A percentile compares a stretch with the other conserved stretches of the same genome.
phyloP scores from a whole-genome alignment of 2,797 vertebrate genomes.

The Craterocephalus amniculus region DNA sequence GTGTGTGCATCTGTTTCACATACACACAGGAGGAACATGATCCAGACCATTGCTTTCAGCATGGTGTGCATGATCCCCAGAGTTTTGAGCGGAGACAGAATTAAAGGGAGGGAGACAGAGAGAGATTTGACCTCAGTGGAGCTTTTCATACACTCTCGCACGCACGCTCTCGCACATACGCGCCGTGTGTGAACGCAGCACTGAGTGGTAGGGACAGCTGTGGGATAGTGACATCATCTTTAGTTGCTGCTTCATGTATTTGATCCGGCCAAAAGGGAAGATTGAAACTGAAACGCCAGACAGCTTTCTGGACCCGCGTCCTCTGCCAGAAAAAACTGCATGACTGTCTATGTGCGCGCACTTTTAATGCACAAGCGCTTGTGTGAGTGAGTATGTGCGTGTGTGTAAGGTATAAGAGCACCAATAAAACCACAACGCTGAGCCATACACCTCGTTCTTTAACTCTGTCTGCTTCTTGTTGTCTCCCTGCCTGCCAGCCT shows the following conservation, averaged over 20 bases:
- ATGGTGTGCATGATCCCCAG: conserved; percentile 55
- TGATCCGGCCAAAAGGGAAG: conserved; percentile 67
- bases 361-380: not conserved
- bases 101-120: conserved; percentile 52
- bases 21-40: conserved; percentile 64
- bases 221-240: conserved; percentile 77
- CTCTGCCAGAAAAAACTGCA: conserved; percentile 48
- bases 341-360: conserved; percentile 3
- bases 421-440: conserved; percentile 57
- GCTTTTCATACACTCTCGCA: conserved; percentile 27
- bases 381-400: conserved; percentile 16
- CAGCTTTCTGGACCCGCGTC: conserved; percentile 62
- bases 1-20: conserved; percentile 29
- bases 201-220: conserved; percentile 76
- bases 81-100: conserved; percentile 64
- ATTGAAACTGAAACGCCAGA: conserved; percentile 73
- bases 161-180: conserved; percentile 1
- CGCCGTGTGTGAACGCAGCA: conserved; percentile 14
- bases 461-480: conserved; percentile 28
- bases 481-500: conserved; percentile 35
- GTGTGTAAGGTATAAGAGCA: conserved; percentile 46
- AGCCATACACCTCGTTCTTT: conserved; percentile 36
- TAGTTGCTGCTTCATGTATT: conserved; percentile 62
- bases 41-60: conserved; percentile 73
- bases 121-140: conserved; percentile 66